Evolutionary conservation across 2,888 invertebrate genomes (phyloP), one percentile per base, ranked within the genome.

Genomic region (Drosophila formosana): DNA sequence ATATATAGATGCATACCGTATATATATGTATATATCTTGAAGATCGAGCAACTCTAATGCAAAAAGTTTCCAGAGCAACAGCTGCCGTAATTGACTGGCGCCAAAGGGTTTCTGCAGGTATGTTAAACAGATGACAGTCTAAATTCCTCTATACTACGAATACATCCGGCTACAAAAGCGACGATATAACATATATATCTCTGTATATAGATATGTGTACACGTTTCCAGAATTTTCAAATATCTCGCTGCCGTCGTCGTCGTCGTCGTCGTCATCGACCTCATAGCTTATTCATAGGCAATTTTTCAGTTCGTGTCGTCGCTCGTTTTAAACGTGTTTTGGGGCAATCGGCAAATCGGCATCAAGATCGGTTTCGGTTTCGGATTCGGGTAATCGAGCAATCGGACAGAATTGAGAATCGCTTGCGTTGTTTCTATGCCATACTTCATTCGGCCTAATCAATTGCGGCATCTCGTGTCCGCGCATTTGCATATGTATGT

Each of bases 211-310:
- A 26, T 28, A 46, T 46, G 26, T 46, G 43, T 67, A 64, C 68
- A 86, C 78, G 80, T 63, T 73, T 82, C 71, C 82, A 83, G 80
- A 80, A 83, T 87, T 78, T 77, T 77, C 70, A 83, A 86, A 64
- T 66, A 60, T 39, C 25, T 68, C 56, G 39, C 26, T 7, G 30
- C 7, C 30, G 30, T 30, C 30, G 32, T 34, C 3, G 32, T 32
- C 65, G 46, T 60, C 62, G 51, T 72, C 72, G 66, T 70, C 70
- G 69, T 75, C 72, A 64, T 61, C 75, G 63, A 61, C 64, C 69
- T 80, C 61, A 80, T 77, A 67, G 65, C 47, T 66, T 73, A 87
- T 83, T 73, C 84, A 83, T 72, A 75, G 79, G 67, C 72, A 79
- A 72, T 75, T 75, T 78, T 67, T 47, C 49, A 60, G 62, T 41